Conservation (phyloP, 2,888 invertebrate species). For the Scotopteryx bipunctaria region DNA sequence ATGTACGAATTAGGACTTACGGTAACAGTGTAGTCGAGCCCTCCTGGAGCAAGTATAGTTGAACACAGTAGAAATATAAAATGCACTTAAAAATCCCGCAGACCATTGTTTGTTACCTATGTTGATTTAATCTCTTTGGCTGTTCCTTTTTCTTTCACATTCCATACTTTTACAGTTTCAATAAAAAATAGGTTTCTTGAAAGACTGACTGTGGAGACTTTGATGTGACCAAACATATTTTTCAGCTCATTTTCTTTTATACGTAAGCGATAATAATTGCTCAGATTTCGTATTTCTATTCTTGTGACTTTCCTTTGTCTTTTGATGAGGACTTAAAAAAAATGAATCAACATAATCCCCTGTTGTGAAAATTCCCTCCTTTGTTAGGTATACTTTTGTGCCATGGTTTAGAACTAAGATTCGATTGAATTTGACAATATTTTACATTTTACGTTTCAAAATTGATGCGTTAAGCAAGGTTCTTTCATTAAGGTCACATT, state of each 20-base stretch:
- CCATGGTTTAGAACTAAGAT: slow-evolving; percentile 77
- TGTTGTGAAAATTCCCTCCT: slow-evolving; percentile 82
- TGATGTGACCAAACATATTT: slow-evolving; percentile 67
- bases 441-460: slow-evolving; percentile 30
- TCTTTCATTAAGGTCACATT: too few relatives aligned
- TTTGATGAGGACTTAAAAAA: slow-evolving; percentile 48
- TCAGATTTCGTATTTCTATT: slow-evolving; percentile 67
- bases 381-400: slow-evolving; percentile 78
- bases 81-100: slow-evolving; percentile 46
- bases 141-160: slow-evolving; percentile 67
- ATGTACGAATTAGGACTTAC: slow-evolving; percentile 58
- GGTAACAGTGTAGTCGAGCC: slow-evolving; percentile 52
- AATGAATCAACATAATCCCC: slow-evolving; percentile 58
- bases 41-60: slow-evolving; percentile 48
- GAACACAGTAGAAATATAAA: slow-evolving; percentile 42
- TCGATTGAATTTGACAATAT: slow-evolving; percentile 76
- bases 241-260: slow-evolving; percentile 62
- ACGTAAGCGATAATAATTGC: slow-evolving; percentile 63
- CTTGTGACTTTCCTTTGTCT: slow-evolving; percentile 47
- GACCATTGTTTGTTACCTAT: slow-evolving; percentile 49
- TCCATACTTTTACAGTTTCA: slow-evolving; percentile 67
- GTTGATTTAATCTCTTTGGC: slow-evolving; percentile 54
- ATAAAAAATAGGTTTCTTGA: slow-evolving; percentile 71
- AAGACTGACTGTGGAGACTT: slow-evolving; percentile 78
- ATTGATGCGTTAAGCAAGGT: background rate